Base-by-base conservation (phyloP, 2,113 vertebrate species). In the Lepidiolamprologus cunningtoni region DNA sequence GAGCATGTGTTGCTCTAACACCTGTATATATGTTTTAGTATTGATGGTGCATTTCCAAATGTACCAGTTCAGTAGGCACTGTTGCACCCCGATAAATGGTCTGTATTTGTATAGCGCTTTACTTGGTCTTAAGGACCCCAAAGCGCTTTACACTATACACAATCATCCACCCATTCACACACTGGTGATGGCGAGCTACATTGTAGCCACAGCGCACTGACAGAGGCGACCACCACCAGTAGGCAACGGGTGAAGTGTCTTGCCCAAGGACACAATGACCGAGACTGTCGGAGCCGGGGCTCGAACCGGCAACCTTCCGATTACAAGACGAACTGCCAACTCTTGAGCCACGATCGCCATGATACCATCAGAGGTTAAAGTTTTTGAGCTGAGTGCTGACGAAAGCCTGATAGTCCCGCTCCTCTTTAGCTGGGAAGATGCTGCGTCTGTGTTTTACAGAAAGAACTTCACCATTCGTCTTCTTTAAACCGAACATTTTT, bases 201-300 rank as follows among this genome's bases (percentile, higher is more conserved):
- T 42, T 42, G 40, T 42, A 42, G 40, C 40, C 12, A 42, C 40
- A 42, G 40, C 6, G 6, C 42, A 45, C 42, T 45, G 42, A 45
- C 0, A 45, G 42, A 45, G 13, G 6, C 3, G 42, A 16, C 7
- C 45, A 47, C 14, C 45, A 47, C 45, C 45, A 47, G 45, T 16
- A 16, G 45, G 42, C 42, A 45, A 16, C 3, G 2, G 7, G 7
- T 47, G 4, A 47, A 47, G 45, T 47, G 45, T 47, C 45, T 16
- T 16, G 14, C 45, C 45, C 45, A 47, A 47, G 45, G 45, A 47
- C 14, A 47, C 45, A 47, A 47, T 0, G 4, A 16, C 14, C 2
- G 14, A 47, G 45, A 47, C 45, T 47, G 45, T 47, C 1, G 4
- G 45, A 47, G 14, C 0, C 1, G 0, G 45, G 45, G 45, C 14